These are phyloP conservation scores for Lordiphosa clarofinis DNA, from an alignment of 1,140 invertebrate genomes.

Conservation along the genomic window DNA sequence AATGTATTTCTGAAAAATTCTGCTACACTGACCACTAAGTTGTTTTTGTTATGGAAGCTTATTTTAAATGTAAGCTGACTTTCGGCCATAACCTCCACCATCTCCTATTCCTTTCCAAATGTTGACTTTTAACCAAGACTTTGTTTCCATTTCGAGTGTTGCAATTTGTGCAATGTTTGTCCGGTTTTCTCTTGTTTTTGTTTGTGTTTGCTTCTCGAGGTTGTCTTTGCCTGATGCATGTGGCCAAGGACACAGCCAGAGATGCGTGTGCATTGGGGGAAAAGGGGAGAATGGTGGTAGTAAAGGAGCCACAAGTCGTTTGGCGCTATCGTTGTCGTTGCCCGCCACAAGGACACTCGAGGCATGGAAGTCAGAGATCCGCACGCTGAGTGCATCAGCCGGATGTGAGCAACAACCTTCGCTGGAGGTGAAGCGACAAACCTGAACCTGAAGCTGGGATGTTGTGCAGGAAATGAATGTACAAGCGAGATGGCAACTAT, in stretches of 20 bases:
- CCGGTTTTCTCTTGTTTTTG: conserved; percentile 10
- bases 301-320: conserved; percentile 42
- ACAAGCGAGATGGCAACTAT: conserved; percentile 3
- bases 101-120: no score
- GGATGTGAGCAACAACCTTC: conserved; percentile 42
- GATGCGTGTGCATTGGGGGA: conserved; percentile 8
- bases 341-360: conserved; percentile 47
- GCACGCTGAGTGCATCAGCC: conserved; percentile 16
- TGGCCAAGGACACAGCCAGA: conserved; percentile 43
- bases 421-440: conserved; percentile 40
- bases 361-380: conserved; percentile 12
- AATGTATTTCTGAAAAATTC: no score
- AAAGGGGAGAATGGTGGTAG: conserved; percentile 4
- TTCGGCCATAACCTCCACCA: no score
- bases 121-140: background rate
- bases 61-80: no score
- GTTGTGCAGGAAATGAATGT: conserved; percentile 8
- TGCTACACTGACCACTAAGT: no score
- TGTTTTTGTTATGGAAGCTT: background rate
- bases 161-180: conserved; percentile 40
- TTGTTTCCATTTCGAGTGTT: conserved; percentile 20
- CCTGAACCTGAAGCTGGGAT: conserved; percentile 38
- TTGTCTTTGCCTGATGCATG: conserved; percentile 42
- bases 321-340: conserved; percentile 23
- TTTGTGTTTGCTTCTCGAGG: conserved; percentile 43